A percentile compares a stretch with the other conserved stretches of the same genome.
Evolutionary conservation across 1,140 invertebrate genomes (phyloP).

Genomic region (Bacillus rossius): DNA sequence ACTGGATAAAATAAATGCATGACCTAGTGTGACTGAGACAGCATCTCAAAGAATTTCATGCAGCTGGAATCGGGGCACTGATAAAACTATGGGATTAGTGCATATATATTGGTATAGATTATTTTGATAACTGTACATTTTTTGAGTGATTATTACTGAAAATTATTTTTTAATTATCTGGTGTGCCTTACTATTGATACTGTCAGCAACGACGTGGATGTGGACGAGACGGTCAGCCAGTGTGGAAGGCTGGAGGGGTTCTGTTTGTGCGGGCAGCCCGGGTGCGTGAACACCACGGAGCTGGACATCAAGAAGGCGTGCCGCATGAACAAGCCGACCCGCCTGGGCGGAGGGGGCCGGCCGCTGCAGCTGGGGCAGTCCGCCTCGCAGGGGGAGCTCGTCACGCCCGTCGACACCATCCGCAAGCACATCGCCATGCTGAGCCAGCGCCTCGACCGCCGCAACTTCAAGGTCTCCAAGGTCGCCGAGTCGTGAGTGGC

Average conservation of each 20-base stretch:
- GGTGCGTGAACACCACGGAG: slow-evolving; percentile 98
- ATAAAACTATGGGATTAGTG: no score
- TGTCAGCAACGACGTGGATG: no score
- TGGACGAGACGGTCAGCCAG: no score
- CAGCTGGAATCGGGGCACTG: no score
- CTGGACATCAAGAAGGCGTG: slow-evolving; percentile 96
- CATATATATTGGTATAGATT: no score
- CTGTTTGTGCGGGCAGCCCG: slow-evolving; percentile 60
- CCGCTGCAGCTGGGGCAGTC: slow-evolving; percentile 40
- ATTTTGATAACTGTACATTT: neutral
- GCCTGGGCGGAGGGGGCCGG: slow-evolving; percentile 8
- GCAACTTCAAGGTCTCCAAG: slow-evolving; percentile 95
- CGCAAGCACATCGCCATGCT: slow-evolving; percentile 59
- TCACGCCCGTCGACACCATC: slow-evolving; percentile 47
- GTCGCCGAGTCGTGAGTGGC: slow-evolving; percentile 90
- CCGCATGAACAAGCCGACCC: slow-evolving; percentile 59
- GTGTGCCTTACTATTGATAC: no score
- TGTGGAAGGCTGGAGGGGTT: no score
- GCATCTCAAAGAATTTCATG: no score
- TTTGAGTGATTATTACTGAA: neutral
- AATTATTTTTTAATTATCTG: neutral
- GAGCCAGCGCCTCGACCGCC: slow-evolving; percentile 72
- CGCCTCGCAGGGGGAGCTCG: slow-evolving; percentile 49
- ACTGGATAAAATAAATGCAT: no score
- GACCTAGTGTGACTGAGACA: no score